Evolutionary conservation across 2,888 invertebrate genomes (phyloP).

Genomic region (Cryptosula pallasiana): DNA sequence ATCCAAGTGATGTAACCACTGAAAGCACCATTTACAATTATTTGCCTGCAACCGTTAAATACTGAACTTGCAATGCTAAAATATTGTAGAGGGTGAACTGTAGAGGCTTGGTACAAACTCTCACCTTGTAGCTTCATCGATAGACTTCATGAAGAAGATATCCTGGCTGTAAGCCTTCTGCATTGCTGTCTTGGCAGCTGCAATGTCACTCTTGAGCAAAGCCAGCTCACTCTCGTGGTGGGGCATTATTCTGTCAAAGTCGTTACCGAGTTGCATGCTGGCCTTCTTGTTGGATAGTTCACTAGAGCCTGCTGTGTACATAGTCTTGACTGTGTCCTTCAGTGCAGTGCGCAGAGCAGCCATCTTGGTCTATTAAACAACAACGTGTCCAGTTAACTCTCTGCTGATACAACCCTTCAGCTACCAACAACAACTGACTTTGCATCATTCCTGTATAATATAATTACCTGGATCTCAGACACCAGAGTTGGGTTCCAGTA

Average conservation of each 20-base stretch:
- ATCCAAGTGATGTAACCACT: not conserved
- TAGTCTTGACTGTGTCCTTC: constrained; percentile 22
- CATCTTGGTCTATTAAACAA: not conserved
- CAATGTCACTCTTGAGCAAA: constrained; percentile 22
- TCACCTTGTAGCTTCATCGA: constrained; percentile 21
- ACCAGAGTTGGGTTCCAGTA: constrained; percentile 22
- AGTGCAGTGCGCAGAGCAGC: not conserved
- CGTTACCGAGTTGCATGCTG: constrained; percentile 17
- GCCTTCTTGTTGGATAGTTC: constrained; percentile 4
- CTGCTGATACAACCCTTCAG: no score
- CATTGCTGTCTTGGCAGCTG: constrained; percentile 11
- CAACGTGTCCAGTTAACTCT: no score
- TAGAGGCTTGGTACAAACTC: no score
- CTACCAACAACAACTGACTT: no score
- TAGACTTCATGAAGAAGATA: constrained; percentile 31
- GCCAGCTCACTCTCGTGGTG: constrained; percentile 19
- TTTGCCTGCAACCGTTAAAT: no score
- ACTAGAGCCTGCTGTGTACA: not conserved
- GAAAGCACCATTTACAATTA: no score
- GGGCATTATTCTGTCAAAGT: constrained; percentile 7
- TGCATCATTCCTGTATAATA: no score
- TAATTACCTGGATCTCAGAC: constrained; percentile 16
- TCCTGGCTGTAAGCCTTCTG: constrained; percentile 27
- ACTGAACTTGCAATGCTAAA: no score
- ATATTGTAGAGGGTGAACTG: no score